Evolutionary conservation across 2,888 invertebrate species (phyloP).

Genomic region (Amblyteles armatorius): DNA sequence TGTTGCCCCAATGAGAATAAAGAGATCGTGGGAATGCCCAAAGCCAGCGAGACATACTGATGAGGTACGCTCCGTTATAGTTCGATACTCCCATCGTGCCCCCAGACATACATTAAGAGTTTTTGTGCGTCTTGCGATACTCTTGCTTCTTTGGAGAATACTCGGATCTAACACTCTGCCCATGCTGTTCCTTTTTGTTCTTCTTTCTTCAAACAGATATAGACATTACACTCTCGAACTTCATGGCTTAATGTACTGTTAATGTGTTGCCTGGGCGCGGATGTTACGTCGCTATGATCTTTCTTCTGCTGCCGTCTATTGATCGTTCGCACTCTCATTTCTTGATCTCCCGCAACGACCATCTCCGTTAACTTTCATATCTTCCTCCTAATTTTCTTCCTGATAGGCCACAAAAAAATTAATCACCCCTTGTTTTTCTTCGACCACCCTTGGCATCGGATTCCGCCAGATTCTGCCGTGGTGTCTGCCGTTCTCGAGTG

Average conservation of each 20-base stretch:
- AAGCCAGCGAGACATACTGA: slow-evolving; percentile 73
- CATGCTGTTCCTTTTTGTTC: slow-evolving; percentile 5
- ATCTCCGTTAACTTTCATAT: background rate
- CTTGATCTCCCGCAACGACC: background rate
- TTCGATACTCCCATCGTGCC: slow-evolving; percentile 71
- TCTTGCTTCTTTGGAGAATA: slow-evolving; percentile 39
- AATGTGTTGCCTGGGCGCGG: background rate
- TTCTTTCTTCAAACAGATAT: slow-evolving; percentile 28
- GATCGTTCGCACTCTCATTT: background rate
- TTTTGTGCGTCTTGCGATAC: slow-evolving; percentile 44
- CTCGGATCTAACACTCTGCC: slow-evolving; percentile 46
- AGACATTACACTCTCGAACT: slow-evolving; percentile 19
- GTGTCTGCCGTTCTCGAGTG: background rate
- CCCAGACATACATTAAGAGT: slow-evolving; percentile 79
- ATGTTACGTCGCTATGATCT: background rate
- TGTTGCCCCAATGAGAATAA: slow-evolving; percentile 84
- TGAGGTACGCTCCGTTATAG: slow-evolving; percentile 55
- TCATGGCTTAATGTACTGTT: slow-evolving; percentile 1
- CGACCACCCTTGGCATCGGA: slow-evolving; percentile 18
- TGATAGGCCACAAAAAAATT: slow-evolving; percentile 54
- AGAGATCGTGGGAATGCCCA: slow-evolving; percentile 75
- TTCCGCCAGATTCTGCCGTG: background rate
- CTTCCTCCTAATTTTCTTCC: background rate
- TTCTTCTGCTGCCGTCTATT: background rate
- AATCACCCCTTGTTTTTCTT: slow-evolving; percentile 52